phyloP scores from a whole-genome alignment of 2,888 invertebrate species.

The Tenthredo scrophulariae region DNA sequence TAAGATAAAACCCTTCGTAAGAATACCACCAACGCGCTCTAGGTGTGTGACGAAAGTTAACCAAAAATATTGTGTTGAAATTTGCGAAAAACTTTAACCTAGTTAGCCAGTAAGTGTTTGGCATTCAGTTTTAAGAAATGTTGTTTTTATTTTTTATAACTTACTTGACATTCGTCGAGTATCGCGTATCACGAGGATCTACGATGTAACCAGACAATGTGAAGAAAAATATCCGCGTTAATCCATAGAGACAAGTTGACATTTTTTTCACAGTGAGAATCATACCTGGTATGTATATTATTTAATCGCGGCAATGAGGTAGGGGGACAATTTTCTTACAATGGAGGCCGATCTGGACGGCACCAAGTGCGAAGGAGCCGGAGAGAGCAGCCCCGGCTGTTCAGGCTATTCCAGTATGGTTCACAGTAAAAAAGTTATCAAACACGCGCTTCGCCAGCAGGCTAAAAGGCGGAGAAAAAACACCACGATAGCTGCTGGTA shows the following conservation, averaged over 20 bases:
- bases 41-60: neutral
- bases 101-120: conserved; percentile 18
- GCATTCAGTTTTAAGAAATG: conserved; percentile 56
- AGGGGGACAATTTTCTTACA: conserved; percentile 24
- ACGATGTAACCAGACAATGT: conserved; percentile 9
- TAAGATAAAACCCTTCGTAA: conserved; percentile 51
- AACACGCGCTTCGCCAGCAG: conserved; percentile 88
- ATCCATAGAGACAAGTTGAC: neutral
- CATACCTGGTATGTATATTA: neutral
- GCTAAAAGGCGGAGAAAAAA: conserved; percentile 91
- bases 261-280: neutral
- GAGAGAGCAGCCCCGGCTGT: conserved; percentile 72
- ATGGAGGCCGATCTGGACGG: conserved; percentile 74
- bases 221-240: neutral
- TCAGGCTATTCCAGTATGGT: conserved; percentile 75
- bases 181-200: conserved; percentile 54
- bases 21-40: neutral
- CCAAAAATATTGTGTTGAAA: neutral
- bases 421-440: conserved; percentile 85
- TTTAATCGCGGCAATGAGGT: conserved; percentile 39
- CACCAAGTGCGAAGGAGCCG: conserved; percentile 70
- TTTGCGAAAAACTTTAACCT: conserved; percentile 25
- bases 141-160: conserved; percentile 63
- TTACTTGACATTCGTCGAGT: conserved; percentile 57
- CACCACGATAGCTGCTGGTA: conserved; percentile 84